These are phyloP conservation scores for Thaleichthys pacificus DNA, from an alignment of 2,797 vertebrate genomes.

Conservation along the genomic window DNA sequence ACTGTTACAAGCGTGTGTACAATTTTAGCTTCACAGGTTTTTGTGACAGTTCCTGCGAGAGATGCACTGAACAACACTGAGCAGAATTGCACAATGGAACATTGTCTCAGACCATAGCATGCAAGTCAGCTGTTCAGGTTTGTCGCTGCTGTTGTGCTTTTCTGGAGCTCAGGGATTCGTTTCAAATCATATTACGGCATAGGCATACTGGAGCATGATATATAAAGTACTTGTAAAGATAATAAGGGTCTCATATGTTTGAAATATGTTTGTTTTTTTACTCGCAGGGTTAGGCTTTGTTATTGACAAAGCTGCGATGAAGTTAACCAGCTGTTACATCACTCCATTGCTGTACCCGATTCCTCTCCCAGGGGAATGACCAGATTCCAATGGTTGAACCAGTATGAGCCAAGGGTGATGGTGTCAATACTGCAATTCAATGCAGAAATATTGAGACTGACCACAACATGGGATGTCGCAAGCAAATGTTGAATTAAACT, in stretches of 20 bases:
- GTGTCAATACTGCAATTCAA: slow-evolving; percentile 1
- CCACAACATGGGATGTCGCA: not conserved
- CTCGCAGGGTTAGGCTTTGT: slow-evolving; percentile 41
- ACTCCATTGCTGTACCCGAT: slow-evolving; percentile 49
- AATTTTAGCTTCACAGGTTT: not conserved
- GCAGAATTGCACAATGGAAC: slow-evolving; percentile 20
- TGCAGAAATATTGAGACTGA: not conserved
- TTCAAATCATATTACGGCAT: slow-evolving; percentile 8
- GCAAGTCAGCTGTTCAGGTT: slow-evolving; percentile 24
- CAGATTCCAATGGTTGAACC: slow-evolving; percentile 38
- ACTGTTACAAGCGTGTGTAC: not conserved
- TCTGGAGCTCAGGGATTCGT: slow-evolving; percentile 29
- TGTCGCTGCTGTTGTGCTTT: slow-evolving; percentile 32
- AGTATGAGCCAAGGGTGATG: slow-evolving; percentile 3
- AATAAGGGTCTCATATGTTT: slow-evolving; percentile 11
- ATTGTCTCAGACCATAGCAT: slow-evolving; percentile 31
- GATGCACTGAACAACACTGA: slow-evolving; percentile 37
- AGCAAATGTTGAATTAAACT: slow-evolving; percentile 4
- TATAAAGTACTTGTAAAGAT: not conserved
- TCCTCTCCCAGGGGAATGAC: slow-evolving; percentile 39
- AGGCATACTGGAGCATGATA: not conserved
- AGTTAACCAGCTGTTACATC: slow-evolving; percentile 72
- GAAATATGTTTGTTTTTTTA: not conserved
- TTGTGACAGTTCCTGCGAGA: slow-evolving; percentile 43
- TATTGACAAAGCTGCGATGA: slow-evolving; percentile 59